Evolutionary conservation across 2,113 vertebrate species (phyloP).

Genomic region (Holacanthus passer): DNA sequence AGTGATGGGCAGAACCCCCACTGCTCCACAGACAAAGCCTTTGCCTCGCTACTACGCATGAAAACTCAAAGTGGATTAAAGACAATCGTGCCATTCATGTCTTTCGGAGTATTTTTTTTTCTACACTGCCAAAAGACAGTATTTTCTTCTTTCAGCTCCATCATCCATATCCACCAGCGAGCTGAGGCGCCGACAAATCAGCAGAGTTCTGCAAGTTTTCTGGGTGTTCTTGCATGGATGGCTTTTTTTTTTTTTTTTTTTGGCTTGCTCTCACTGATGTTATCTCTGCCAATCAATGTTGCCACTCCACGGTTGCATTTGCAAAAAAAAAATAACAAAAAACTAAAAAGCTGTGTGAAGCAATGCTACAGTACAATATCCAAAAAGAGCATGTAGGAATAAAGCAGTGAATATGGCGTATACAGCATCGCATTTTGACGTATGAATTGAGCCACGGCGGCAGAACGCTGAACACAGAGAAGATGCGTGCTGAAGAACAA

Average conservation of each 20-base stretch:
- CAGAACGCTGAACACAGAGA: conserved; percentile 21
- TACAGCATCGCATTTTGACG: conserved; percentile 35
- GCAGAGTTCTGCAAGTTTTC: conserved; percentile 37
- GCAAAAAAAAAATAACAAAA: conserved; percentile 13
- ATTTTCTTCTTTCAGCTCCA: conserved; percentile 23
- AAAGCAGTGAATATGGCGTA: background rate
- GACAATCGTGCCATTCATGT: conserved; percentile 37
- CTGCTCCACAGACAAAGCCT: conserved; percentile 12
- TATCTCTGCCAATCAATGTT: conserved; percentile 56
- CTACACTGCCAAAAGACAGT: conserved; percentile 24
- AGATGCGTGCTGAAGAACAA: conserved; percentile 29
- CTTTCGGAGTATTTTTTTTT: conserved; percentile 22
- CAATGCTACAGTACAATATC: conserved; percentile 9
- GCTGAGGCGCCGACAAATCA: conserved; percentile 41
- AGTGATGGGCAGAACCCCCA: conserved; percentile 30
- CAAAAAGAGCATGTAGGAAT: conserved; percentile 11
- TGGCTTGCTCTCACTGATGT: conserved; percentile 37
- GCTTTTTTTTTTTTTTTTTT: no score
- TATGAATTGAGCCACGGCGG: conserved; percentile 22
- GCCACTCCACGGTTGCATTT: conserved; percentile 25
- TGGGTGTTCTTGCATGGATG: conserved; percentile 51
- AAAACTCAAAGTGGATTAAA: conserved; percentile 57
- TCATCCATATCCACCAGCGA: conserved; percentile 48
- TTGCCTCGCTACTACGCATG: conserved; percentile 11
- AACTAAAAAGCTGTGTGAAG: conserved; percentile 15